A percentile compares a stretch with the other conserved stretches of the same genome.
Conservation (phyloP, 2,888 invertebrate species). For the Leucania comma region DNA sequence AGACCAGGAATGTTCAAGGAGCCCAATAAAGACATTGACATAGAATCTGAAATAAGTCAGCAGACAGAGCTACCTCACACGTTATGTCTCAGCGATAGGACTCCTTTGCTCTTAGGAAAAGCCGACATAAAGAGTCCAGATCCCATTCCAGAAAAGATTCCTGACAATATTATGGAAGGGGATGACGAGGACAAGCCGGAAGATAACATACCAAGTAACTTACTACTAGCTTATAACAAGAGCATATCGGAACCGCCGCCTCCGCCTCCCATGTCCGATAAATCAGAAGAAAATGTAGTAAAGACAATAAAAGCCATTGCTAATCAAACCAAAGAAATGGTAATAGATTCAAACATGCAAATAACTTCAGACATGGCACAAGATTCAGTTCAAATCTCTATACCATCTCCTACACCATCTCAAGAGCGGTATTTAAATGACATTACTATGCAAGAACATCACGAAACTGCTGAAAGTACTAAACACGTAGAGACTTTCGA, state of each 20-base stretch:
- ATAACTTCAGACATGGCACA: constrained; percentile 90
- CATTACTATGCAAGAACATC: constrained; percentile 91
- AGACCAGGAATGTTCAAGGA: constrained; percentile 75
- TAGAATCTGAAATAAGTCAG: constrained; percentile 88
- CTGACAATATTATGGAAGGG: constrained; percentile 88
- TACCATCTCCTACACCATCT: constrained; percentile 92
- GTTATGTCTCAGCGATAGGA: constrained; percentile 82
- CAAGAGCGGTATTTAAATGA: constrained; percentile 92
- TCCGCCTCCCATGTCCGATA: constrained; percentile 70
- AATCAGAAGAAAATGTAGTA: constrained; percentile 83
- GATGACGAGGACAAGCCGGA: constrained; percentile 88
- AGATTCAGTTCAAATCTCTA: constrained; percentile 92
- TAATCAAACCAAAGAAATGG: constrained; percentile 90
- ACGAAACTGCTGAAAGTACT: constrained; percentile 87
- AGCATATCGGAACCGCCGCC: constrained; percentile 73
- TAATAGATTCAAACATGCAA: constrained; percentile 90
- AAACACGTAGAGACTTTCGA: constrained; percentile 92
- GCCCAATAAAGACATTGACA: constrained; percentile 84
- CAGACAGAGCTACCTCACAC: constrained; percentile 88
- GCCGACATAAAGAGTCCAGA: constrained; percentile 88
- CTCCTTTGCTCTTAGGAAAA: constrained; percentile 84
- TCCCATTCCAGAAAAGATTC: constrained; percentile 88
- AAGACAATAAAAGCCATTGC: constrained; percentile 90
- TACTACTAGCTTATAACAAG: constrained; percentile 82
- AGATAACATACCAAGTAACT: constrained; percentile 78